A percentile compares a stretch with the other conserved stretches of the same genome.
phyloP scores from a whole-genome alignment of 2,888 invertebrate genomes.

The Hirtodrosophila cameraria region DNA sequence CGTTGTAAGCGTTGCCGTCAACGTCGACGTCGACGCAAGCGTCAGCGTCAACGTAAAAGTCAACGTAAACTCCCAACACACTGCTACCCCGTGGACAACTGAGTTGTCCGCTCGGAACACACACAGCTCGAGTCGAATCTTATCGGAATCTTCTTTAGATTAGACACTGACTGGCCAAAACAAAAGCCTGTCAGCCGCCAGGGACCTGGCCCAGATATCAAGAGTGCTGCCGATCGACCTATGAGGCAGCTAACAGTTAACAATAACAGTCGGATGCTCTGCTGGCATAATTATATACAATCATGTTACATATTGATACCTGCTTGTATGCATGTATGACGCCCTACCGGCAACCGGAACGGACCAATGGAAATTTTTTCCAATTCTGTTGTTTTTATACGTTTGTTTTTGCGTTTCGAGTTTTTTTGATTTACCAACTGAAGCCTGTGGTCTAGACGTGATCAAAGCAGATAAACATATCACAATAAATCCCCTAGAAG shows the following conservation, averaged over 20 bases:
- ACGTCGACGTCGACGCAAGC: neutral
- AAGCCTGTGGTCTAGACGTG: neutral
- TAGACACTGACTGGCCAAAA: constrained; percentile 25
- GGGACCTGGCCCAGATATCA: constrained; percentile 40
- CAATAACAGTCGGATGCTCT: constrained; percentile 12
- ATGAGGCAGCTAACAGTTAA: neutral
- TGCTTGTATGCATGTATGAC: neutral
- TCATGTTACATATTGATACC: constrained; percentile 9
- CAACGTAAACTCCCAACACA: constrained; percentile 46
- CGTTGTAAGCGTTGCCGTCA: constrained; percentile 16
- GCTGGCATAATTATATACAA: constrained; percentile 18
- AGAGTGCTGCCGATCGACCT: constrained; percentile 25
- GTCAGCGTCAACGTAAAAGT: constrained; percentile 18
- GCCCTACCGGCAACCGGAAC: constrained; percentile 14
- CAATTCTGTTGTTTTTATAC: constrained; percentile 8
- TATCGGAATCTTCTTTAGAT: constrained; percentile 63
- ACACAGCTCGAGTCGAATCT: constrained; percentile 49
- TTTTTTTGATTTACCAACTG: constrained; percentile 7
- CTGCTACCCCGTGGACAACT: constrained; percentile 43
- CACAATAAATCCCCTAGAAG: constrained; percentile 1
- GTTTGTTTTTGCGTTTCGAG: neutral
- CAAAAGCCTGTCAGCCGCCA: constrained; percentile 35
- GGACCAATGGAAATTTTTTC: constrained; percentile 54
- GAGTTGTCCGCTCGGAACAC: constrained; percentile 1
- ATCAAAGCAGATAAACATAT: neutral